Percentiles rank a stretch among this genome's conserved stretches.
These are phyloP conservation scores for Carassius auratus DNA, from an alignment of 2,113 vertebrate genomes.

Conservation along the genomic window DNA sequence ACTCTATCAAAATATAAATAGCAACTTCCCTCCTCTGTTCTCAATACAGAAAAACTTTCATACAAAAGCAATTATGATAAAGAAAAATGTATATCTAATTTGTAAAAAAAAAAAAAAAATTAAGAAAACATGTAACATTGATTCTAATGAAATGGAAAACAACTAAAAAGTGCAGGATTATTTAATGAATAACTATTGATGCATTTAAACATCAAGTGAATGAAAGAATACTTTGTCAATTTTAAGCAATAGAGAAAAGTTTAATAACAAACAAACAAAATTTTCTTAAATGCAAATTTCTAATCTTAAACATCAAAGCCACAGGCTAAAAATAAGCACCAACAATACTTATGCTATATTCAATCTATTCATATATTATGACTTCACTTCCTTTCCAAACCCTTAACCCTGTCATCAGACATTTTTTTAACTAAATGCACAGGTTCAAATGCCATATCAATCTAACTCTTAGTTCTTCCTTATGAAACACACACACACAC, in stretches of 20 bases:
- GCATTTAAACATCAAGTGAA: too few relatives aligned
- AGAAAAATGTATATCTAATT: neutral
- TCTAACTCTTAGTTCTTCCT: neutral
- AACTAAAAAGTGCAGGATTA: neutral
- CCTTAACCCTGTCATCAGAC: too few relatives aligned
- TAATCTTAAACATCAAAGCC: too few relatives aligned
- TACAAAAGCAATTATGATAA: too few relatives aligned
- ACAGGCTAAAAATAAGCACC: too few relatives aligned
- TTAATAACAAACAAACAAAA: too few relatives aligned
- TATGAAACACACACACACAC: constrained; percentile 1
- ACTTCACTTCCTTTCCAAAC: neutral
- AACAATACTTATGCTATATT: too few relatives aligned
- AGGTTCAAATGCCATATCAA: neutral
- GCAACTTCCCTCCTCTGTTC: neutral
- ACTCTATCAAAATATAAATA: constrained; percentile 5
- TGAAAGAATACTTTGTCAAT: neutral
- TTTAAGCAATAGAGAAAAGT: neutral
- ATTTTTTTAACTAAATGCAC: neutral
- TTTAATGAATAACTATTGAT: neutral
- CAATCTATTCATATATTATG: neutral
- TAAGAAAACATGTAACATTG: too few relatives aligned
- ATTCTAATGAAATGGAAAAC: too few relatives aligned
- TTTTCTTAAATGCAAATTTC: neutral
- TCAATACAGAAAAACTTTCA: neutral
- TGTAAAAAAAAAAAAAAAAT: too few relatives aligned